These are phyloP conservation scores for Brenthis ino DNA, from an alignment of 2,888 invertebrate genomes.

Conservation along the genomic window DNA sequence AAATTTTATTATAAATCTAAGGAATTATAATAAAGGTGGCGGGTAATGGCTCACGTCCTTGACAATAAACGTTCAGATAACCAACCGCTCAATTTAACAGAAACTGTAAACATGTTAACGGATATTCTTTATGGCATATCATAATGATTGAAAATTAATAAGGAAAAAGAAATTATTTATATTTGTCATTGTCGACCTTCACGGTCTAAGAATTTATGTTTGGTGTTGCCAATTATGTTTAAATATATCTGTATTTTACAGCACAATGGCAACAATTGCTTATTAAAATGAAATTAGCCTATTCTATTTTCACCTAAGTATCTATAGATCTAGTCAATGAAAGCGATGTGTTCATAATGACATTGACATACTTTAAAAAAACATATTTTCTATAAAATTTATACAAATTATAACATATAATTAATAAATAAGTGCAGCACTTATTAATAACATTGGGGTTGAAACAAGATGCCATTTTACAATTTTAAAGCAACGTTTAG, in stretches of 20 bases:
- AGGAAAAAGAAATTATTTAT: slow-evolving; percentile 22
- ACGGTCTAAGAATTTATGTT: slow-evolving; percentile 6
- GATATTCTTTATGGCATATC: slow-evolving; percentile 32
- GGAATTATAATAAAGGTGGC: background rate
- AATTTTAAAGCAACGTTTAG: too few relatives aligned
- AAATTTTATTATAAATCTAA: background rate
- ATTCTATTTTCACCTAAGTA: too few relatives aligned
- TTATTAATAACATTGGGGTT: too few relatives aligned
- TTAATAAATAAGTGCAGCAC: too few relatives aligned
- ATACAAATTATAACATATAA: too few relatives aligned
- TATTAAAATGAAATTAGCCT: too few relatives aligned
- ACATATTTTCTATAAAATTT: too few relatives aligned
- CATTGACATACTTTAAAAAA: too few relatives aligned
- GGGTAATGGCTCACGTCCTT: slow-evolving; percentile 33
- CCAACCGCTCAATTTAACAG: slow-evolving; percentile 39
- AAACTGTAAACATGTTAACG: slow-evolving; percentile 34
- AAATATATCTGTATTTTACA: slow-evolving; percentile 1
- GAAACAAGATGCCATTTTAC: too few relatives aligned
- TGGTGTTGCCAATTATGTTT: background rate
- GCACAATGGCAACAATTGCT: background rate
- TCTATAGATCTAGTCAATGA: too few relatives aligned
- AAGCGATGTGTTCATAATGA: too few relatives aligned
- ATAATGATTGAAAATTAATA: slow-evolving; percentile 17
- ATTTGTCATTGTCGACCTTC: slow-evolving; percentile 14
- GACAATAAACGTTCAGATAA: slow-evolving; percentile 35